phyloP scores from a whole-genome alignment of 2,113 vertebrate species.

The Gnathochromis pfefferi region DNA sequence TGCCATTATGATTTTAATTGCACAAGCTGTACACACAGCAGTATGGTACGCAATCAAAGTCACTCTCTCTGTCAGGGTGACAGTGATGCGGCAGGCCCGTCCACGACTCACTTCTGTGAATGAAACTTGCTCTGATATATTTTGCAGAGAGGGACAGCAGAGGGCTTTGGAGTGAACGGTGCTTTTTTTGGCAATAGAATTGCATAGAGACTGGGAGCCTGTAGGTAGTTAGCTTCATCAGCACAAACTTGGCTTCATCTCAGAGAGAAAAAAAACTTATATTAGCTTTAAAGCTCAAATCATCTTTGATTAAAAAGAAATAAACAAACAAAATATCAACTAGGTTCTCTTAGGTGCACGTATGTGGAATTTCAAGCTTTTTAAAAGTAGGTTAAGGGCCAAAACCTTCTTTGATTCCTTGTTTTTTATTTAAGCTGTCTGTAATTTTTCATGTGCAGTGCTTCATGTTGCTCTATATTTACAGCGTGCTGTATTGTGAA shows the following conservation, averaged over 20 bases:
- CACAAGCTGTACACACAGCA: slow-evolving; percentile 25
- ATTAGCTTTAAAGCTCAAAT: background rate
- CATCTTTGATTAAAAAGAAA: background rate
- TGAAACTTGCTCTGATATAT: background rate
- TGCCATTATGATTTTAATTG: slow-evolving; percentile 63
- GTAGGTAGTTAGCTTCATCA: background rate
- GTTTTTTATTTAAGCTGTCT: background rate
- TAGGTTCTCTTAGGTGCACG: background rate
- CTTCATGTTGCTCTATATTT: background rate
- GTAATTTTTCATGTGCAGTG: background rate
- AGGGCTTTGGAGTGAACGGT: background rate
- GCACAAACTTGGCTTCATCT: background rate
- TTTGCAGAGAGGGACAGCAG: background rate
- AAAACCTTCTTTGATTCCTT: background rate
- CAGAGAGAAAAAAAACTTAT: background rate
- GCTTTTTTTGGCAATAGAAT: background rate
- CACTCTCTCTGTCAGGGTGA: background rate
- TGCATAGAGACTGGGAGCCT: background rate
- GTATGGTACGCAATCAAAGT: slow-evolving; percentile 41
- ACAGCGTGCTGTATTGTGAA: background rate
- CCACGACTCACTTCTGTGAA: background rate
- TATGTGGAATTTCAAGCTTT: background rate
- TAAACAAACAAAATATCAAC: background rate
- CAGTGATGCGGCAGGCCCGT: background rate
- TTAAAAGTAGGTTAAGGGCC: background rate